Conservation (phyloP, 2,797 vertebrate species). For the Propithecus deckenii region DNA sequence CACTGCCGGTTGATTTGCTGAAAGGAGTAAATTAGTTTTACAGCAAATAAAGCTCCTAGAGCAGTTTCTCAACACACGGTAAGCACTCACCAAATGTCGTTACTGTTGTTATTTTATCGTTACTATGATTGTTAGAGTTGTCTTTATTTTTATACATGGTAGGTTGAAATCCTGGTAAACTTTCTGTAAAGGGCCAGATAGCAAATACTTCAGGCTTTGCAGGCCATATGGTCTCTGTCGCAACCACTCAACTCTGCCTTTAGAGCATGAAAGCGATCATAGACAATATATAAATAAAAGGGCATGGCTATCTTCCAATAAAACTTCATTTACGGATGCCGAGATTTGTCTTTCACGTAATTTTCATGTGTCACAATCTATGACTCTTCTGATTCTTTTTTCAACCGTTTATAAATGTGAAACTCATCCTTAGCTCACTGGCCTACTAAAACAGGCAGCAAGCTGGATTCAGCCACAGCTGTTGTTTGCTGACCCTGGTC, state of each 20-base stretch:
- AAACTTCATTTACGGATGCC: background rate
- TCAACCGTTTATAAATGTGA: background rate
- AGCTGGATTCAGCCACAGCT: background rate
- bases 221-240: background rate
- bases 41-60: background rate
- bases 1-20: background rate
- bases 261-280: background rate
- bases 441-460: accelerated
- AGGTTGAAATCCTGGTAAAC: background rate
- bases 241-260: background rate
- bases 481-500: background rate
- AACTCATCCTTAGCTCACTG: background rate
- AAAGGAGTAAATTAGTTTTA: background rate
- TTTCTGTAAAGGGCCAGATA: background rate
- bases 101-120: background rate
- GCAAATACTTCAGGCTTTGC: background rate
- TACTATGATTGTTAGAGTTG: background rate
- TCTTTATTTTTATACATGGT: background rate
- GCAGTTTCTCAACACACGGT: background rate
- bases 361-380: background rate
- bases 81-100: too few species aligned
- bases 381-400: background rate
- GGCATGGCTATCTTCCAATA: background rate
- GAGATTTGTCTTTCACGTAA: background rate
- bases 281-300: background rate